Percentiles rank a stretch among this genome's conserved stretches.
phyloP scores from a whole-genome alignment of 2,888 invertebrate species.

The Eupsilia transversa region DNA sequence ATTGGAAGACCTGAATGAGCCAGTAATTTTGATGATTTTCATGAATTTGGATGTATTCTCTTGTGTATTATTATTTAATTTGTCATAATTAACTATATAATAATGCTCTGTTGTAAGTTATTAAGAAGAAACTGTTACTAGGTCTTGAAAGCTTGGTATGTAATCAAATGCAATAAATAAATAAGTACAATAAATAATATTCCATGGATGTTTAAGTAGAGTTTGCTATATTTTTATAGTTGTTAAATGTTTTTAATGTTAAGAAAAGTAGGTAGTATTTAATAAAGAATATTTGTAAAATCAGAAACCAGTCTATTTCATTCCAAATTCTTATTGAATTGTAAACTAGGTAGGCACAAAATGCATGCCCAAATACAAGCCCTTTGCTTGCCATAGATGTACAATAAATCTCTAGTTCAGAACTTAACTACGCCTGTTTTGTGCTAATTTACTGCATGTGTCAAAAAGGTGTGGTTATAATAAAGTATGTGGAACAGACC shows the following conservation, averaged over 20 bases:
- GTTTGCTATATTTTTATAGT: slow-evolving; percentile 30
- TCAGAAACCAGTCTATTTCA: not conserved
- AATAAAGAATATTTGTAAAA: slow-evolving; percentile 63
- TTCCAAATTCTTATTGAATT: not conserved
- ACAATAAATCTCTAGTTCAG: not conserved
- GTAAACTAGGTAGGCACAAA: not conserved
- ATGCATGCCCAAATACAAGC: not conserved
- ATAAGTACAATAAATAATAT: not conserved
- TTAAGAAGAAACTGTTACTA: not conserved
- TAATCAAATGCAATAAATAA: slow-evolving; percentile 13
- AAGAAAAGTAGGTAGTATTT: slow-evolving; percentile 44
- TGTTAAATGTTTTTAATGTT: slow-evolving; percentile 28
- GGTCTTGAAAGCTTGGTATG: not conserved
- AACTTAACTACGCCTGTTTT: not conserved
- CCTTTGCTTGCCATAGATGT: not conserved
- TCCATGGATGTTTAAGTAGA: slow-evolving; percentile 20
- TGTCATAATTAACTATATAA: not conserved
- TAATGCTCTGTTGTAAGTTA: slow-evolving; percentile 19
- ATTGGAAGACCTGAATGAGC: not conserved
- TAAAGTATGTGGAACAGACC: too few relatives aligned
- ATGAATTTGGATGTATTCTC: not conserved
- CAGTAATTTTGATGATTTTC: slow-evolving; percentile 2
- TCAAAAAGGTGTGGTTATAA: too few relatives aligned
- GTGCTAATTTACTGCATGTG: too few relatives aligned
- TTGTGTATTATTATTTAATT: slow-evolving; percentile 9